Percentiles rank a stretch among this genome's conserved stretches.
Evolutionary conservation across 2,113 vertebrate species (phyloP).

Genomic region (Lepus americanus): DNA sequence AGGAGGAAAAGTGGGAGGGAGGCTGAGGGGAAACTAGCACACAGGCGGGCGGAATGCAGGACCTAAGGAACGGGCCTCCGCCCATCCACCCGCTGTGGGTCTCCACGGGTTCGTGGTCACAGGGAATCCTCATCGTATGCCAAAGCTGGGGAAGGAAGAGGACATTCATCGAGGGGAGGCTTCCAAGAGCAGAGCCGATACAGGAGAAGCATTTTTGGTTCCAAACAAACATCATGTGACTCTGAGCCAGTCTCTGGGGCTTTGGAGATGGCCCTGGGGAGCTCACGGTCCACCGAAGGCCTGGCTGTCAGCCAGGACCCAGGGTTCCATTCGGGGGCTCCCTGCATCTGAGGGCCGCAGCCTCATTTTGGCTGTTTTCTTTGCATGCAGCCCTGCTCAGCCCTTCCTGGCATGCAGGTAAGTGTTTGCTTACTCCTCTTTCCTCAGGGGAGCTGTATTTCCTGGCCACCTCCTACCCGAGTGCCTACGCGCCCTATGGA

Average conservation of each 20-base stretch:
- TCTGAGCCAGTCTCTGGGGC: background rate
- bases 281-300: background rate
- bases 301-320: background rate
- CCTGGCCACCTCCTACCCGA: slow-evolving; percentile 91
- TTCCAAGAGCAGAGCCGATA: background rate
- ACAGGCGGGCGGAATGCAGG: background rate
- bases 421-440: background rate
- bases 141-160: background rate
- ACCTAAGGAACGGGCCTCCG: accelerated
- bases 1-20: background rate
- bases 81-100: no score
- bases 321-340: background rate
- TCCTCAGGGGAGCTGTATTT: slow-evolving; percentile 93
- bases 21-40: background rate
- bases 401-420: background rate
- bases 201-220: background rate
- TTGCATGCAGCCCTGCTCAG: background rate
- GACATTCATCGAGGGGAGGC: background rate
- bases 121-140: background rate
- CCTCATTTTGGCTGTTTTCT: background rate
- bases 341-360: background rate
- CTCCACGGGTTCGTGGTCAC: background rate
- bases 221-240: accelerated
- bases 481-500: slow-evolving; percentile 87
- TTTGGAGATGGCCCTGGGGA: background rate